Percentiles rank a stretch among this genome's conserved stretches.
These are phyloP conservation scores for Rhea pennata DNA, from an alignment of 2,113 vertebrate genomes.

Conservation along the genomic window DNA sequence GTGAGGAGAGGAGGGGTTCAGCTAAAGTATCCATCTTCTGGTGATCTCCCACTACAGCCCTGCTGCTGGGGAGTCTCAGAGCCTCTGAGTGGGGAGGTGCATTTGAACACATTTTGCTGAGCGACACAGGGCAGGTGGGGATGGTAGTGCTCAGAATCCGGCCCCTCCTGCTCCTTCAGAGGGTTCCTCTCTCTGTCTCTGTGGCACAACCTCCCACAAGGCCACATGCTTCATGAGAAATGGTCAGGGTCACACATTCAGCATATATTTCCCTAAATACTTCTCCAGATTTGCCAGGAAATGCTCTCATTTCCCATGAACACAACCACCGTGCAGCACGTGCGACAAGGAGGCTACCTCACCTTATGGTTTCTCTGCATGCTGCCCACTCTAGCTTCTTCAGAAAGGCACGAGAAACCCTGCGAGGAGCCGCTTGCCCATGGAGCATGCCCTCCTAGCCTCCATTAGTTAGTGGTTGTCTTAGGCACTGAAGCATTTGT, in stretches of 20 bases:
- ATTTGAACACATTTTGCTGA: neutral
- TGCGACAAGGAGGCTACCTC: neutral
- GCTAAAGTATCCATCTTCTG: rapidly evolving
- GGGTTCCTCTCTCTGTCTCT: neutral
- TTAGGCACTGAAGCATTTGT: constrained; percentile 46
- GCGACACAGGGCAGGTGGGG: rapidly evolving
- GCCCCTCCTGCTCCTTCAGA: neutral
- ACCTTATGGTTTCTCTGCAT: neutral
- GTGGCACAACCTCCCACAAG: too few relatives aligned
- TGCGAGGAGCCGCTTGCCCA: neutral
- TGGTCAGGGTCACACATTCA: rapidly evolving
- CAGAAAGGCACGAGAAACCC: neutral
- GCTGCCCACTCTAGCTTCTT: neutral
- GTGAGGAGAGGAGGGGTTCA: neutral
- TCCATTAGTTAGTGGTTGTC: constrained; percentile 41
- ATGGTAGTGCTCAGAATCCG: neutral
- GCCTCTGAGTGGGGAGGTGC: too few relatives aligned
- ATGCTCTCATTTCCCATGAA: neutral
- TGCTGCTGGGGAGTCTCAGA: too few relatives aligned
- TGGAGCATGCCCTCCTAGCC: neutral
- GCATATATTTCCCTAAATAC: neutral
- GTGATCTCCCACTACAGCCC: neutral
- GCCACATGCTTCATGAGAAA: neutral
- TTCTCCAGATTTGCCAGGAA: neutral
- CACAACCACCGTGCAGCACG: rapidly evolving